Evolutionary conservation across 2,888 invertebrate genomes (phyloP), one percentile per base, ranked within the genome.

Genomic region (Pyrgus malvae): DNA sequence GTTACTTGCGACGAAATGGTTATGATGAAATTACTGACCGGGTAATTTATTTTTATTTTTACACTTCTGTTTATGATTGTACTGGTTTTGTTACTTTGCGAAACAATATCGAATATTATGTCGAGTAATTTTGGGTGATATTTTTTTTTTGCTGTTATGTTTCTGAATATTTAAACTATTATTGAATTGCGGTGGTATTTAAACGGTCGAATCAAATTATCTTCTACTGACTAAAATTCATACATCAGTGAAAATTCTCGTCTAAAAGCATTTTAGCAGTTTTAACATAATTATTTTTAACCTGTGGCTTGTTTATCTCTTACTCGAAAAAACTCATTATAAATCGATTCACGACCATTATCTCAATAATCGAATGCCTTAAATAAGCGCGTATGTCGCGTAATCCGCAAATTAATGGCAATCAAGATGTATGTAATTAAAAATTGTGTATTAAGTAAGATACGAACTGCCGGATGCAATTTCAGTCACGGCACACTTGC

Each of bases 381-480:
- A 63, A 65, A 64, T 68, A 66, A 70, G 64, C 64, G 63, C 63
- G 70, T 77, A 78, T 80, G 77, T 75, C 73, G 66, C 69, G 72
- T 82, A 80, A 85, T 83, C 82, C 76, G 65, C 63, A 70, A 74
- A 72, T 78, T 75, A 76, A 68, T 72, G 64, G 63, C 76, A 76
- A 80, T 76, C 76, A 71, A 62, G 70, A 66, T 61, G 66, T 69
- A 64, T 64, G 79, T 78, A 85, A 86, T 88, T 85, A 88, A 85
- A 85, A 78, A 72, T 64, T 35, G 25, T 23, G 9, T 7, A 11
- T 21, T n/a, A 21, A 38, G 19, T 21, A 11, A 19, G 21, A 38
- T 11, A 21, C 38, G 11, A 21, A 38, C 6, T 21, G 21, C 21
- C 21, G 17, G 17, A 35, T 1, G 4, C 3, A n/a, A 9, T n/a